phyloP scores from a whole-genome alignment of 2,888 invertebrate genomes.

The Artemia sp. region DNA sequence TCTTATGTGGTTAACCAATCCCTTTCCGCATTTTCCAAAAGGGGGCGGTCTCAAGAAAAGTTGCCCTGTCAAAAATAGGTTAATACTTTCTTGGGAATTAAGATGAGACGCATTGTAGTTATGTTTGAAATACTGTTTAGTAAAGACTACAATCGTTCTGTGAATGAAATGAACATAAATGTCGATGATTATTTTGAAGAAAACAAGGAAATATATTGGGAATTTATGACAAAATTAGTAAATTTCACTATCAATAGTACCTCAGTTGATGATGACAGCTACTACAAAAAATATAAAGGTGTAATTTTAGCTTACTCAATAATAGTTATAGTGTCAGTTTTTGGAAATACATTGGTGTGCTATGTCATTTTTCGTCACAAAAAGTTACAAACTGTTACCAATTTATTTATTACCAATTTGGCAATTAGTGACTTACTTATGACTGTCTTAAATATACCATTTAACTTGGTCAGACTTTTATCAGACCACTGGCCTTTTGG shows the following conservation, averaged over 20 bases:
- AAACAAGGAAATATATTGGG: not conserved
- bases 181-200: not conserved
- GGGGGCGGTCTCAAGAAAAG: no score
- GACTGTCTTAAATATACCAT: conserved; percentile 34
- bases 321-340: conserved; percentile 35
- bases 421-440: conserved; percentile 34
- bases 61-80: no score
- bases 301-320: conserved; percentile 31
- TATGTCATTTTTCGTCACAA: conserved; percentile 37
- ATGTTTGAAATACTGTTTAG: no score
- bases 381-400: conserved; percentile 39
- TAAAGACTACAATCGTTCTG: no score
- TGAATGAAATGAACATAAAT: not conserved
- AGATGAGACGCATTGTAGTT: no score
- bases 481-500: conserved; percentile 36
- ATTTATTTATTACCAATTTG: conserved; percentile 40
- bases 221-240: not conserved
- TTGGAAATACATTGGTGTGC: conserved; percentile 35
- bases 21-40: no score
- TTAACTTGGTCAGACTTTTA: conserved; percentile 33
- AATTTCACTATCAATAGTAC: not conserved
- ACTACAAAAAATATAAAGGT: conserved; percentile 23
- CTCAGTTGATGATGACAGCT: not conserved
- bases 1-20: no score
- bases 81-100: no score